Conservation (phyloP, 2,797 vertebrate genomes). For the Numenius phaeopus region DNA sequence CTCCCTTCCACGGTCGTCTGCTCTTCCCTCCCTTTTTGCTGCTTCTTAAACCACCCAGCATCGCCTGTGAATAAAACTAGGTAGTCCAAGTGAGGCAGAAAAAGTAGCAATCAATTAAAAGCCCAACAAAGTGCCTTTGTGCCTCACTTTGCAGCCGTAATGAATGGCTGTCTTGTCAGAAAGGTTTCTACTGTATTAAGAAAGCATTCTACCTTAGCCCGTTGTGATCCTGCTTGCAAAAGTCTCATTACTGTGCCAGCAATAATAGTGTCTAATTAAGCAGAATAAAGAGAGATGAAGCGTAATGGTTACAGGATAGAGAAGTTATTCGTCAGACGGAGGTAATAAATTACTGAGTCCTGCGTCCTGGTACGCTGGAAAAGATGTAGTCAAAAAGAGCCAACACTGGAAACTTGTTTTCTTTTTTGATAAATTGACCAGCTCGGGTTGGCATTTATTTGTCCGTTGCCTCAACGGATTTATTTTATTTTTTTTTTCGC, state of each 20-base stretch:
- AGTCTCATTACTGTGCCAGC: slow-evolving; percentile 52
- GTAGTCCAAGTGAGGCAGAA: not conserved
- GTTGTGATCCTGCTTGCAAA: slow-evolving; percentile 29
- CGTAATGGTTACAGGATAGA: slow-evolving; percentile 36
- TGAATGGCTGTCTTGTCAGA: slow-evolving; percentile 46
- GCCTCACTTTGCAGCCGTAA: not conserved
- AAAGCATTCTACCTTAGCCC: slow-evolving; percentile 28
- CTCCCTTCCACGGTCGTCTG: not conserved
- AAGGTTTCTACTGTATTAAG: slow-evolving; percentile 7
- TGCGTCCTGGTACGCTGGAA: not conserved
- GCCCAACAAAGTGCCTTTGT: slow-evolving; percentile 50
- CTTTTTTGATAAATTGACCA: not conserved
- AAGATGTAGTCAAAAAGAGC: not conserved
- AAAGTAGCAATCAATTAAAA: not conserved
- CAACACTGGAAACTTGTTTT: not conserved
- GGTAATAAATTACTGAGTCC: slow-evolving; percentile 30
- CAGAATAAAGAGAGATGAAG: slow-evolving; percentile 66
- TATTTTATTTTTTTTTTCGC: not conserved
- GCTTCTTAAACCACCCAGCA: not conserved
- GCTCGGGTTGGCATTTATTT: not conserved
- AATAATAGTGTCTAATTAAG: slow-evolving; percentile 54
- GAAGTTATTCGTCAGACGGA: not conserved
- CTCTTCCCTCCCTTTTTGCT: not conserved
- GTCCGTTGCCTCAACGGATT: not conserved
- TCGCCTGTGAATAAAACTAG: not conserved